Evolutionary conservation across 2,113 vertebrate genomes (phyloP).

Genomic region (Perccottus glenii): DNA sequence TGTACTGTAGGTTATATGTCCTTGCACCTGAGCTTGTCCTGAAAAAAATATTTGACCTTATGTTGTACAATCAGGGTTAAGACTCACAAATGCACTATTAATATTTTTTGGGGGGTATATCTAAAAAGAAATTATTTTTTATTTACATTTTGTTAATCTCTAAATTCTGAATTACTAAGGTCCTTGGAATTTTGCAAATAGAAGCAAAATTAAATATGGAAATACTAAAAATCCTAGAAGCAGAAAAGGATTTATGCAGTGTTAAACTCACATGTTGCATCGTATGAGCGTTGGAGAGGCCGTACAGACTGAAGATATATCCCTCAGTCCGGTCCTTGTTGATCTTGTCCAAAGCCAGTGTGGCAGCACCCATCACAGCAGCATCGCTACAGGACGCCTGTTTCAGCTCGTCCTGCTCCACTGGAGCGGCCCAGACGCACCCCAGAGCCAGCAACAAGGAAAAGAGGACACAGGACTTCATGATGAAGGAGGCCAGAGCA

Average conservation of each 20-base stretch:
- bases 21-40: too few species aligned
- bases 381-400: constrained; percentile 67
- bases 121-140: too few species aligned
- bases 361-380: constrained; percentile 26
- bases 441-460: constrained; percentile 53
- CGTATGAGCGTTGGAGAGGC: constrained; percentile 68
- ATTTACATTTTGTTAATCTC: too few species aligned
- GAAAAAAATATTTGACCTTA: too few species aligned
- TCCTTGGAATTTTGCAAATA: too few species aligned
- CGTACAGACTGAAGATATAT: constrained; percentile 69
- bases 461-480: constrained; percentile 63
- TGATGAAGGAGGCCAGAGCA: constrained; percentile 38
- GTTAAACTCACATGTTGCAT: constrained; percentile 66
- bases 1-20: too few species aligned
- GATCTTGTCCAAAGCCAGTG: constrained; percentile 70
- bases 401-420: not conserved
- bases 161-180: too few species aligned
- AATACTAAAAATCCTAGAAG: too few species aligned
- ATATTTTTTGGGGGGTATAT: too few species aligned
- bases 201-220: too few species aligned
- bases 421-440: constrained; percentile 49
- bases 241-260: not conserved
- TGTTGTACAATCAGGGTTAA: too few species aligned
- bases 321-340: constrained; percentile 73
- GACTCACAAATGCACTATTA: too few species aligned